Evolutionary conservation across 92 coral and sea anemone species (phyloP), one percentile per base, ranked within the genome.

Genomic region (Desmophyllum pertusum): DNA sequence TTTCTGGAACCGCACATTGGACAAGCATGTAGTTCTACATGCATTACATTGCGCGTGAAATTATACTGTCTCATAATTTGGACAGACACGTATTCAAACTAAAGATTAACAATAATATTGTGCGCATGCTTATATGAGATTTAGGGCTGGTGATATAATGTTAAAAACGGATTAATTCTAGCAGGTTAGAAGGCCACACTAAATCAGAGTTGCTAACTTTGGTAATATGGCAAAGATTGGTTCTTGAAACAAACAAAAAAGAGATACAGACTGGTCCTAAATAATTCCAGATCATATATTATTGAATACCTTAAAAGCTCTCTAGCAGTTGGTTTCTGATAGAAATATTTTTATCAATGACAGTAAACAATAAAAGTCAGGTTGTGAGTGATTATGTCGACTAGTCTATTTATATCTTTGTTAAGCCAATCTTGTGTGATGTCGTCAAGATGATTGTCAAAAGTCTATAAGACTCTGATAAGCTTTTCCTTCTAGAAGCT

Each of bases 371-470:
- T 35, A 80, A 66, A 43, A 45, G 10, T 50, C 57, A 65, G 35
- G 46, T 35, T 63, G 75, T 3, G 53, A 74, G 81, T 30, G 87
- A 83, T n/a, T 73, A 74, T 21, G 36, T 96, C 99, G 30, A 92
- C 95, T 76, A 96, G 87, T 92, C 94, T 94, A 69, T 96, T 93
- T 2, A 96, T 96, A 73, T 96, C 99, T 57, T 91, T 94, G 82
- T 96, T 96, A 14, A 94, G 88, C 99, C 99, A 96, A 81, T 96
- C 99, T 68, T 88, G 94, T 25, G 93, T 87, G 18, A 96, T 95
- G 77, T 96, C 99, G 80, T 96, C 99, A 35, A 96, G 87, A 76
- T 96, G 99, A 70, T 96, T 96, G 85, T 96, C 99, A 92, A 96
- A n/a, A 96, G 89, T 96, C 99, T 64, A 96, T 85, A 18, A 96